A percentile compares a stretch with the other conserved stretches of the same genome.
These are phyloP conservation scores for Amphipoea lucens DNA, from an alignment of 2,888 invertebrate genomes.

Conservation along the genomic window DNA sequence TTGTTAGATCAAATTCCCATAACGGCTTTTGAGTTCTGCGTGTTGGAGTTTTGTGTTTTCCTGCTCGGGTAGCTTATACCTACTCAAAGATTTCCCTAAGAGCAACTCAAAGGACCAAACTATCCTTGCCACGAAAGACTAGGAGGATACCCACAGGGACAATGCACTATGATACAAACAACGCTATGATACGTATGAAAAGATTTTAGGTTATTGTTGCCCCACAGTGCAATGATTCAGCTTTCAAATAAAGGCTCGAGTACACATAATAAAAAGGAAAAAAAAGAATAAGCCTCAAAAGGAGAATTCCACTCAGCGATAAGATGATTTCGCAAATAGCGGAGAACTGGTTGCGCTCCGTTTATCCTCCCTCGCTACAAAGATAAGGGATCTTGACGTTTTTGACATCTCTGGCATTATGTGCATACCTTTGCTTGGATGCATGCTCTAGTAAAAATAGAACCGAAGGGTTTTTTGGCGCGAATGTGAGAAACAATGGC, in stretches of 20 bases:
- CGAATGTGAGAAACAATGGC: constrained; percentile 35
- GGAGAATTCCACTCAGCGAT: constrained; percentile 56
- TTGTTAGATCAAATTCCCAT: constrained; percentile 7
- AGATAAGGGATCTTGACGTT: constrained; percentile 74
- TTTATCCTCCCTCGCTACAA: constrained; percentile 70
- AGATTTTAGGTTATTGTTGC: not conserved
- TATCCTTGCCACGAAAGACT: not conserved
- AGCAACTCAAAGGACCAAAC: not conserved
- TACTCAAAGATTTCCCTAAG: not conserved
- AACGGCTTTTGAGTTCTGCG: not conserved
- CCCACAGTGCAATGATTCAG: constrained; percentile 26
- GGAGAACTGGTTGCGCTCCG: constrained; percentile 73
- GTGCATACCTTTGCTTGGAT: constrained; percentile 54
- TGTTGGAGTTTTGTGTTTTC: not conserved
- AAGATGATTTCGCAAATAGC: constrained; percentile 72
- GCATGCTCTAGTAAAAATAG: constrained; percentile 51
- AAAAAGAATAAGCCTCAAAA: constrained; percentile 36
- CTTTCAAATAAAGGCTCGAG: constrained; percentile 33
- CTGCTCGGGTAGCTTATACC: not conserved
- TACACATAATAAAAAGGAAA: constrained; percentile 22
- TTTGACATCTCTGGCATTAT: constrained; percentile 70
- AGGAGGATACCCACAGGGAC: not conserved
- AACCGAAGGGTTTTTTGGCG: constrained; percentile 46
- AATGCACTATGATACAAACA: not conserved
- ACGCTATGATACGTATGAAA: not conserved